Evolutionary conservation across 2,888 invertebrate genomes (phyloP), one percentile per base, ranked within the genome.

Genomic region (Oscheius sp.): DNA sequence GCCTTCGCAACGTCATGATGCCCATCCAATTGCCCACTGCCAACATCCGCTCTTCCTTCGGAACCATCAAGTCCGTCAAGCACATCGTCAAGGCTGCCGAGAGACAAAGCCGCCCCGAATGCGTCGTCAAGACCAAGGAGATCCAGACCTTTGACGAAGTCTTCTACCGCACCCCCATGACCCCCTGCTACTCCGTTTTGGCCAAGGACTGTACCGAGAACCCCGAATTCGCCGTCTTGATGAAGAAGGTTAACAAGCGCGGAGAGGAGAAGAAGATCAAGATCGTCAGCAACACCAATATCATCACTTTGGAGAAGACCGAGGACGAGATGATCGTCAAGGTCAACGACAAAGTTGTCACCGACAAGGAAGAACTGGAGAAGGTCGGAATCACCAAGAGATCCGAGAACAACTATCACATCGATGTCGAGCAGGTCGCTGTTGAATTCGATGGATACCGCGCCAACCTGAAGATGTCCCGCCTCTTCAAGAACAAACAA

Each of bases 131-230:
- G 74, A 52, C 69, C 70, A 73, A 70, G 69, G 73, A 76, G 61
- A 69, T 76, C 68, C 68, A 74, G 41, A 88, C 88, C 35, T 88
- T 89, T 83, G 89, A 89, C 73, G 80, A 81, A 46, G 82, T 85
- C 46, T 64, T 68, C 76, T 86, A 80, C 80, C 76, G 81, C 27
- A 85, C 83, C 64, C 84, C 87, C 46, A 68, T 86, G 69, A 82
- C 84, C 63, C 76, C 76, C 63, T 90, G 90, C 85, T 89, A 87
- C 80, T 87, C 89, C 66, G 85, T 90, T 21, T 76, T 90, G 74
- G 88, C 89, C 79, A 89, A 89, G 84, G 90, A 90, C 81, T 89
- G 89, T 80, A 86, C 88, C 59, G 73, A 82, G 72, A 68, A 76
- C 46, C 84, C 86, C 75, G 81, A 85, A 64, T 87, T 89, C 80